Conservation (phyloP, 2,113 vertebrate species). For the Grallaria varia region DNA sequence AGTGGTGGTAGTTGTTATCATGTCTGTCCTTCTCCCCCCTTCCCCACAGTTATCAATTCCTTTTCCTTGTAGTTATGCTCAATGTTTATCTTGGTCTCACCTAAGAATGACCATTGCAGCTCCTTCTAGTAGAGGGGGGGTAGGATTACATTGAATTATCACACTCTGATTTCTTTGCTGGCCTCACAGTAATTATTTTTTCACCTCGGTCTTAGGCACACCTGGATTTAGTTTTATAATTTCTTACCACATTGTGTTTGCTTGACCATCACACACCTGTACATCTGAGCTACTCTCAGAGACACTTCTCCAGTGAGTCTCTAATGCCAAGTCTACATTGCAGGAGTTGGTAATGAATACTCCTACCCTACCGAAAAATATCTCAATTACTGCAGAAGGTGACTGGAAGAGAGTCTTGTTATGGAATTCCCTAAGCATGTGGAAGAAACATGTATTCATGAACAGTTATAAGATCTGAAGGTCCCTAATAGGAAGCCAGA, state of each 20-base stretch:
- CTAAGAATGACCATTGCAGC: background rate
- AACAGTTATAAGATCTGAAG: background rate
- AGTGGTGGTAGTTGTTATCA: background rate
- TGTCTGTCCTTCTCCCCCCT: background rate
- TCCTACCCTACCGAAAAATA: background rate
- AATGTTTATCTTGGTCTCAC: background rate
- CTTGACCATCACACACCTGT: background rate
- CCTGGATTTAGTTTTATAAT: background rate
- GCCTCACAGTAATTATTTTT: background rate
- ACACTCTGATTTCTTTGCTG: background rate
- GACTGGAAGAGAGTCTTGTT: background rate
- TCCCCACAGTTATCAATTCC: rapidly evolving
- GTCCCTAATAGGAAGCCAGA: background rate
- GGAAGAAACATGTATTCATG: background rate
- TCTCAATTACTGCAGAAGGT: background rate
- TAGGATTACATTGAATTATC: background rate
- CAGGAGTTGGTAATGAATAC: background rate
- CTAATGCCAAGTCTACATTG: background rate
- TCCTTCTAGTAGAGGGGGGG: background rate
- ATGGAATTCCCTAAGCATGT: background rate
- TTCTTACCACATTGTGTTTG: background rate
- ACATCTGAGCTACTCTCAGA: background rate
- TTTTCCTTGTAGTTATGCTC: background rate
- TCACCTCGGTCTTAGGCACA: background rate
- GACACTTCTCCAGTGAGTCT: rapidly evolving